Evolutionary conservation across 2,888 invertebrate species (phyloP).

Genomic region (Archips xylosteana): DNA sequence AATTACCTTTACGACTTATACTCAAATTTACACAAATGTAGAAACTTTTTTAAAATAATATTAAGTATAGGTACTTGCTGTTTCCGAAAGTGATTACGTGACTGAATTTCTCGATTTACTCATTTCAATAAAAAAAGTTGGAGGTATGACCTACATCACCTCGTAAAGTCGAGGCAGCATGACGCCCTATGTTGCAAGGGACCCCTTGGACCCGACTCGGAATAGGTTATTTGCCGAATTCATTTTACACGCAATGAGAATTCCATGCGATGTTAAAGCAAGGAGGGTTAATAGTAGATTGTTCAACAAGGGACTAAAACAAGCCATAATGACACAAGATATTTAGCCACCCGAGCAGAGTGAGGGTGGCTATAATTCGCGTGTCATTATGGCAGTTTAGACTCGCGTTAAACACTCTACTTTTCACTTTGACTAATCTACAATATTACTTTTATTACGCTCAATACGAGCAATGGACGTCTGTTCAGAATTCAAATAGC

Average conservation of each 20-base stretch:
- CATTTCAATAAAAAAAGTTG: constrained; percentile 21
- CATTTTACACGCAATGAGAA: constrained; percentile 20
- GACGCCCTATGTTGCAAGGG: constrained; percentile 18
- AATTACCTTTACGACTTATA: background rate
- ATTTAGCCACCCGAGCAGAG: too few relatives aligned
- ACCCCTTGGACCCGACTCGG: constrained; percentile 9
- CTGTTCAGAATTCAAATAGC: too few relatives aligned
- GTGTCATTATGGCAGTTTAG: too few relatives aligned
- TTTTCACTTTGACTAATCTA: too few relatives aligned
- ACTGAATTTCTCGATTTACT: constrained; percentile 14
- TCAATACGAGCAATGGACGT: too few relatives aligned
- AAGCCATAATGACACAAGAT: too few relatives aligned
- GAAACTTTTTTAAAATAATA: background rate
- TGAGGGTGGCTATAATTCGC: too few relatives aligned
- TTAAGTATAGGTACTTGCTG: background rate
- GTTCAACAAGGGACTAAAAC: too few relatives aligned
- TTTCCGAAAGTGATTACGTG: constrained; percentile 5
- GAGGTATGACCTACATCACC: constrained; percentile 15
- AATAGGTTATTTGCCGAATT: constrained; percentile 19
- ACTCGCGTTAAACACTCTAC: too few relatives aligned
- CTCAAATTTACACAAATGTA: background rate
- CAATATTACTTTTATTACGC: too few relatives aligned
- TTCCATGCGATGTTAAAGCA: background rate
- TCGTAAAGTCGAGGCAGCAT: constrained; percentile 18
- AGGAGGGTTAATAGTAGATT: too few relatives aligned